Evolutionary conservation across 2,888 invertebrate genomes (phyloP).

Genomic region (Leptinotarsa peninsularis): DNA sequence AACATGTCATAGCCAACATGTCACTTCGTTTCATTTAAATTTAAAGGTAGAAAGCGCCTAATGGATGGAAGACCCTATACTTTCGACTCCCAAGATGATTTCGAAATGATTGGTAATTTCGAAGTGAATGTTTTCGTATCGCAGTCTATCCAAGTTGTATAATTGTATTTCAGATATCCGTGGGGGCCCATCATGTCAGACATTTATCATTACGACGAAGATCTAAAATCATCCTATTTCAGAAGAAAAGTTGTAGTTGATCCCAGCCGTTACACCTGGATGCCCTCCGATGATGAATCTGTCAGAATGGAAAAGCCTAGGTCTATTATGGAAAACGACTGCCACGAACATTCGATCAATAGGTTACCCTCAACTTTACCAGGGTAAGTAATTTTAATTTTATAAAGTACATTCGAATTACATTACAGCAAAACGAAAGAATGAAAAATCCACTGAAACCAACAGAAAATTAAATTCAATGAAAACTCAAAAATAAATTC

Average conservation of each 20-base stretch:
- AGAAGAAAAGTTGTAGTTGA: conserved; percentile 82
- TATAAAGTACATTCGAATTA: too few relatives aligned
- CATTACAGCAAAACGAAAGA: too few relatives aligned
- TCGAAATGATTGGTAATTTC: background rate
- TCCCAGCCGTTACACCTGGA: conserved; percentile 82
- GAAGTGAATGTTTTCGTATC: background rate
- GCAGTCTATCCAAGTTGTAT: too few relatives aligned
- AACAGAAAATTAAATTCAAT: too few relatives aligned
- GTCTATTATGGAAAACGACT: conserved; percentile 59
- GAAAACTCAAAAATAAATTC: too few relatives aligned
- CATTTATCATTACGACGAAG: conserved; percentile 76
- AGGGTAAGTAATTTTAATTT: conserved; percentile 41
- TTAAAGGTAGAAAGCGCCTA: too few relatives aligned
- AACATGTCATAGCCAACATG: too few relatives aligned
- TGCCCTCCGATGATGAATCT: conserved; percentile 81
- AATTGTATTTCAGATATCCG: conserved; percentile 67
- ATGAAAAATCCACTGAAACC: too few relatives aligned
- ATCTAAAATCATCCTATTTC: conserved; percentile 84
- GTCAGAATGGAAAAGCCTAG: conserved; percentile 79
- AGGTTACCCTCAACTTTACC: conserved; percentile 40
- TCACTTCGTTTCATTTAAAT: too few relatives aligned
- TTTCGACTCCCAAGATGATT: too few relatives aligned
- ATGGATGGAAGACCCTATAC: too few relatives aligned
- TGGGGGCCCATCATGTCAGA: conserved; percentile 73
- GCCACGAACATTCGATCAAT: conserved; percentile 34